Conservation (phyloP, 1,140 invertebrate species). For the Scaptomyza montana region DNA sequence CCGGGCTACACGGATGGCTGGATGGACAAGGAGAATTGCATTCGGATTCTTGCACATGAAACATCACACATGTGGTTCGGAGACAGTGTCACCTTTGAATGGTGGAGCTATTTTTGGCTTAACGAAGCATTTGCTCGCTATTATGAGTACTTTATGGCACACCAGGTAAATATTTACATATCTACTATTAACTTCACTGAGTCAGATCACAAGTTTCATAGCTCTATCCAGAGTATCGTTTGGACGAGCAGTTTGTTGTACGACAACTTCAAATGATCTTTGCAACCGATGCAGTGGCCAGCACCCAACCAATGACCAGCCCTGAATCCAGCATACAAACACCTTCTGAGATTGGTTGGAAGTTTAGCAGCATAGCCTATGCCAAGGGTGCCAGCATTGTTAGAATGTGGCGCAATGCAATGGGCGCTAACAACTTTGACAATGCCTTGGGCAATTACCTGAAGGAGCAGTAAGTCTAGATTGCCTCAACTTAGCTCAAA, state of each 20-base stretch:
- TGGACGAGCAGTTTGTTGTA: conserved; percentile 86
- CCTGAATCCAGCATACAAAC: conserved; percentile 75
- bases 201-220: conserved; percentile 1
- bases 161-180: conserved; percentile 82
- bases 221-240: conserved; percentile 84
- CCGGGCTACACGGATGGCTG: conserved; percentile 66
- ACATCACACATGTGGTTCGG: conserved; percentile 89
- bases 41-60: conserved; percentile 86
- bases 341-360: conserved; percentile 84
- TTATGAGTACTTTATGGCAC: conserved; percentile 86
- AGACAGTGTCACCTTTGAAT: conserved; percentile 87
- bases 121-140: conserved; percentile 89
- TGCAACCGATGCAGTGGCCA: conserved; percentile 86
- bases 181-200: neutral
- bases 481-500: neutral
- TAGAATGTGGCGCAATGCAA: conserved; percentile 89
- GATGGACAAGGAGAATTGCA: conserved; percentile 83
- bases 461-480: conserved; percentile 82
- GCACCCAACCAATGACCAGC: conserved; percentile 86
- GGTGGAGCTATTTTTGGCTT: conserved; percentile 89
- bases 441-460: conserved; percentile 87
- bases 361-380: conserved; percentile 87
- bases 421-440: conserved; percentile 87
- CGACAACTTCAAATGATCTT: conserved; percentile 88
- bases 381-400: conserved; percentile 89